These are phyloP conservation scores for Chloebia gouldiae DNA, from an alignment of 2,113 vertebrate genomes.

Conservation along the genomic window DNA sequence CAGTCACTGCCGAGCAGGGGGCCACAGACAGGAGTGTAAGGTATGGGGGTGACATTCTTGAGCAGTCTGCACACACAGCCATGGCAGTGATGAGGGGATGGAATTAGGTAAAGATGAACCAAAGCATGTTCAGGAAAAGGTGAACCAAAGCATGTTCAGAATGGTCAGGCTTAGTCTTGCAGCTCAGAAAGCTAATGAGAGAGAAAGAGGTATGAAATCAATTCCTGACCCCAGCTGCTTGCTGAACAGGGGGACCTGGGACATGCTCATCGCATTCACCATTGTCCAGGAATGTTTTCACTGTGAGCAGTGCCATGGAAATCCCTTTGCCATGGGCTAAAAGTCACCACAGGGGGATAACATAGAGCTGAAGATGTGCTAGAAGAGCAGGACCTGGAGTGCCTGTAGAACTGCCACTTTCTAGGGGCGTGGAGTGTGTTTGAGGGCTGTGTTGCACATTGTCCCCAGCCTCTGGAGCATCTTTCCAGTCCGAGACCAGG, in stretches of 20 bases:
- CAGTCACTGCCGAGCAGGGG: background rate
- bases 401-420: background rate
- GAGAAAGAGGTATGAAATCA: background rate
- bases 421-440: background rate
- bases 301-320: background rate
- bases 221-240: background rate
- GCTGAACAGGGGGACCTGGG: background rate
- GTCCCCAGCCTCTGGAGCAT: background rate
- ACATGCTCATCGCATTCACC: background rate
- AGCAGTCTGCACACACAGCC: background rate
- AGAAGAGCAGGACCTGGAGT: background rate
- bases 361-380: background rate
- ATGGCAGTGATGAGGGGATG: rapidly evolving
- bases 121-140: rapidly evolving
- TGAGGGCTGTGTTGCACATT: background rate
- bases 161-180: background rate
- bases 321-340: background rate
- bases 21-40: rapidly evolving
- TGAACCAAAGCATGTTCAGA: rapidly evolving
- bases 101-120: background rate
- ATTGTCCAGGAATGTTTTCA: background rate
- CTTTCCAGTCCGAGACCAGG: background rate
- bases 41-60: too few species aligned
- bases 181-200: background rate
- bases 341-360: background rate